Base-by-base conservation (phyloP, 2,797 vertebrate species). In the Phoebastria nigripes region DNA sequence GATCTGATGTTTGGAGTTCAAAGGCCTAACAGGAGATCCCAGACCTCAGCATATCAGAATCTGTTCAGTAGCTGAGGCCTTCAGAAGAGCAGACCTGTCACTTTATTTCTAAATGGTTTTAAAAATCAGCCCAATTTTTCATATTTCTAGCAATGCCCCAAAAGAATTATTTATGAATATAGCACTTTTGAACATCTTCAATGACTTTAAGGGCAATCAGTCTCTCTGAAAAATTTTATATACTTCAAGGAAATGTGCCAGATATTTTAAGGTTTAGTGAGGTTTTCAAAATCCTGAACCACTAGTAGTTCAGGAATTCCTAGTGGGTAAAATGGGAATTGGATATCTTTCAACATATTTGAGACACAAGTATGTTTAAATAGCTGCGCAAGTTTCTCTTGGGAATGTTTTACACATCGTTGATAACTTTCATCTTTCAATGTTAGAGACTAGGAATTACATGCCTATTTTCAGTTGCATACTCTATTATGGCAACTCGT, bases 51-150 rank as follows among this genome's bases (percentile, higher is more conserved):
- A 84, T 70, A 72, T 59, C 88, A 96, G 92, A 87, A 78, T 94
- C 91, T 69, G 33, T 71, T 87, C 77, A 73, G 91, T 86, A 73
- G 78, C 65, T 42, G n/a, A 77, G 84, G 72, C 70, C 94, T 94
- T 96, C 96, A 46, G 92, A 97, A 96, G 95, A 97, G 92, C 82
- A 82, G 93, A 88, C 58, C 63, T 95, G 84, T 92, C 80, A 81
- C 84, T 97, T 96, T 95, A 91, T 96, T 97, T 97, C 91, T 73
- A 69, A 90, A 29, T 69, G 56, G 80, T 95, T 96, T 96, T 49
- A 80, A 89, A 81, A 94, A 44, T 78, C 77, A 90, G 73, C 91
- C 77, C 83, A 44, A 63, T 95, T 90, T 70, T 93, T 93, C 80
- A 66, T 86, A 82, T 84, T 95, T 96, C 56, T 78, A 61, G 82